A percentile compares a stretch with the other conserved stretches of the same genome.
These are phyloP conservation scores for Neosilurus mollespiculum DNA, from an alignment of 2,797 vertebrate genomes.

Conservation along the genomic window DNA sequence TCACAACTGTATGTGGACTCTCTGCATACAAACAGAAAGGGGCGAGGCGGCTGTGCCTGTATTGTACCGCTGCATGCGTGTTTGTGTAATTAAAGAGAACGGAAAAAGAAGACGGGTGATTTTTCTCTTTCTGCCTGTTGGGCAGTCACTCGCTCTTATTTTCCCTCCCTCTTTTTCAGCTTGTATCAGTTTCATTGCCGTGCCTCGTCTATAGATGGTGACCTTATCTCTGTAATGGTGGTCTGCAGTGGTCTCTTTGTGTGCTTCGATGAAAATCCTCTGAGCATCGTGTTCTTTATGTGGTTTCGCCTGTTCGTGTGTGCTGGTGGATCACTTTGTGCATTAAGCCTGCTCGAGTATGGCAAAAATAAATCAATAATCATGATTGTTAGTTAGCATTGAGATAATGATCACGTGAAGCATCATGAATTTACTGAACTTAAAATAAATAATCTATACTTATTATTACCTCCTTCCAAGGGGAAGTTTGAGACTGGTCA, in stretches of 20 bases:
- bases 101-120: constrained; percentile 52
- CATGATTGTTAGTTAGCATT: no score
- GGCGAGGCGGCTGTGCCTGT: constrained; percentile 7
- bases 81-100: constrained; percentile 52
- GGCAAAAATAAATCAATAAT: no score
- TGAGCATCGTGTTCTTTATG: not conserved
- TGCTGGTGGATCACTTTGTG: no score
- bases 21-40: constrained; percentile 27
- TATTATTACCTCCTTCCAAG: no score
- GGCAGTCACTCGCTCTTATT: constrained; percentile 22
- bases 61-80: constrained; percentile 6
- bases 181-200: not conserved
- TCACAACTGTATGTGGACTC: constrained; percentile 1
- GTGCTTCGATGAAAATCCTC: not conserved
- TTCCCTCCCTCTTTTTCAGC: constrained; percentile 23
- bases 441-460: no score
- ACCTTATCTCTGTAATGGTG: constrained; percentile 39
- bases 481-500: no score
- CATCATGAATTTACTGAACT: no score
- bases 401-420: no score
- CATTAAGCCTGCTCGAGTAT: no score
- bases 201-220: not conserved
- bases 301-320: not conserved
- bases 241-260: constrained; percentile 28
- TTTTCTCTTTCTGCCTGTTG: constrained; percentile 51